Evolutionary conservation across 1,140 invertebrate species (phyloP).

Genomic region (Heliconius hewitsoni): DNA sequence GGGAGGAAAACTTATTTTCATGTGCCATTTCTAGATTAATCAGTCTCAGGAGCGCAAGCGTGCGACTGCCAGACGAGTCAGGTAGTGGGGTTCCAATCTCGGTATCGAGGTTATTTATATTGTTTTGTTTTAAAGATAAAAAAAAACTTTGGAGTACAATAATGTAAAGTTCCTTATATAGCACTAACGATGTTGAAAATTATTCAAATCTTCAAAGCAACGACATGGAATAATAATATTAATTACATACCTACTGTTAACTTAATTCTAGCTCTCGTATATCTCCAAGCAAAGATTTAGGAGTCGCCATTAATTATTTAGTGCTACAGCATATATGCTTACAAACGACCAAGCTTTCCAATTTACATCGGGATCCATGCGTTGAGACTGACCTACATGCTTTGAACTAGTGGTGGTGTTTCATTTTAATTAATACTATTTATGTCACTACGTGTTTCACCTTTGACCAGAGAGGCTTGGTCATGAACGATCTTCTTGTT

Average conservation of each 20-base stretch:
- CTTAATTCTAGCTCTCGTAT: neutral
- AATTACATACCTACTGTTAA: neutral
- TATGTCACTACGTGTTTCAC: slow-evolving; percentile 10
- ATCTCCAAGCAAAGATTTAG: neutral
- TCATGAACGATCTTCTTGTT: neutral
- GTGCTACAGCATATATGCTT: neutral
- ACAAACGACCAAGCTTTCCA: slow-evolving; percentile 6
- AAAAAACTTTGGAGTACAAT: too few relatives aligned
- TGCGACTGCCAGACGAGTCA: too few relatives aligned
- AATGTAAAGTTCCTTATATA: too few relatives aligned
- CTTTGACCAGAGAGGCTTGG: slow-evolving; percentile 9
- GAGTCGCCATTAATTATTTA: neutral
- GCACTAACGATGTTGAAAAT: too few relatives aligned
- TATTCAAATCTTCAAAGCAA: too few relatives aligned
- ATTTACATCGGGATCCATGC: slow-evolving; percentile 12
- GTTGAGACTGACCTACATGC: slow-evolving; percentile 3
- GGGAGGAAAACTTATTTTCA: too few relatives aligned
- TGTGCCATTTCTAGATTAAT: too few relatives aligned
- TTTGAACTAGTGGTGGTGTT: neutral
- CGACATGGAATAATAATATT: neutral
- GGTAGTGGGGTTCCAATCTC: too few relatives aligned
- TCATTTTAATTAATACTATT: slow-evolving; percentile 15
- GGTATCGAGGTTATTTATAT: too few relatives aligned
- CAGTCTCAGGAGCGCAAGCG: too few relatives aligned
- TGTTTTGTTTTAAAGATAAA: too few relatives aligned